phyloP scores from a whole-genome alignment of 2,113 vertebrate genomes.

The Collichthys lucidus region DNA sequence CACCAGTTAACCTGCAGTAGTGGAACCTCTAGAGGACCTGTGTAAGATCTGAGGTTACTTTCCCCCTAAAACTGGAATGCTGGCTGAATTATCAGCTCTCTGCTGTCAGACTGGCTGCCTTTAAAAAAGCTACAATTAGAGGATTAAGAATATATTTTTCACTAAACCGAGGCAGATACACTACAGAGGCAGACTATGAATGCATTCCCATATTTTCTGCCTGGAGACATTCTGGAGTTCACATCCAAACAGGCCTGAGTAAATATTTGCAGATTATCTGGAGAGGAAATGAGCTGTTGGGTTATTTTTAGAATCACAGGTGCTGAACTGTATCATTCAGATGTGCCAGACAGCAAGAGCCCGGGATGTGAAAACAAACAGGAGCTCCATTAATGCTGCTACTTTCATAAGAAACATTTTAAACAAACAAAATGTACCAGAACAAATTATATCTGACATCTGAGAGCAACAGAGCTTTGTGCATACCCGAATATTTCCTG shows the following conservation, averaged over 20 bases:
- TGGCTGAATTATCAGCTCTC: neutral
- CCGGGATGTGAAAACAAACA: neutral
- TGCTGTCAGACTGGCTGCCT: conserved; percentile 3
- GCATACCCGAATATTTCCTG: conserved; percentile 46
- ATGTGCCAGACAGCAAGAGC: conserved; percentile 20
- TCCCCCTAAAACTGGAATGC: no score
- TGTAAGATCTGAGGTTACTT: neutral
- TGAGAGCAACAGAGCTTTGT: conserved; percentile 32
- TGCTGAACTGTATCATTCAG: neutral
- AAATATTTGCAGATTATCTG: conserved; percentile 55
- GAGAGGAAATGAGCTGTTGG: conserved; percentile 51
- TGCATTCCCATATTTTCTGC: conserved; percentile 9
- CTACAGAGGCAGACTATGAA: neutral
- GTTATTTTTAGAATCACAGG: conserved; percentile 44
- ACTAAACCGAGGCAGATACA: neutral
- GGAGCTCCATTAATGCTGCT: conserved; percentile 17
- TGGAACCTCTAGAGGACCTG: neutral
- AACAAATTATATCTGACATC: conserved; percentile 64
- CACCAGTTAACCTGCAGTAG: neutral
- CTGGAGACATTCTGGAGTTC: conserved; percentile 20
- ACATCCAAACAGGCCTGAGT: neutral
- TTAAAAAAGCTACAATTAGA: neutral
- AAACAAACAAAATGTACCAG: conserved; percentile 40
- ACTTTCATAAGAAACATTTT: conserved; percentile 17
- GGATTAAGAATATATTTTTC: conserved; percentile 7